Evolutionary conservation across 2,888 invertebrate genomes (phyloP), one percentile per base, ranked within the genome.

Genomic region (Metopia argyrocephala): DNA sequence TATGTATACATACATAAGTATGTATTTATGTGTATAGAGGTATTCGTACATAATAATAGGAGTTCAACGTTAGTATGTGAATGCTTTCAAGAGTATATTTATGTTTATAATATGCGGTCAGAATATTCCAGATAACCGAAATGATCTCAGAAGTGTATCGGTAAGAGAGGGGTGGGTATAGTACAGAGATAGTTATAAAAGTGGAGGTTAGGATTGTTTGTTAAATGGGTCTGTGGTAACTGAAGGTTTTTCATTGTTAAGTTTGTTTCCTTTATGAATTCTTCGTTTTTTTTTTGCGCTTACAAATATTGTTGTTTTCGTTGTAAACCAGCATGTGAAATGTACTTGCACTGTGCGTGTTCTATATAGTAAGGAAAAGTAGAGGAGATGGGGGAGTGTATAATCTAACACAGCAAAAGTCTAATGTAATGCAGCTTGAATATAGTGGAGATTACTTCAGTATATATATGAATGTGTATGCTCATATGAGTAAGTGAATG

Each of bases 71-170:
- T 1, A 27, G n/a, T 28, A 21, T 21, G 27, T 23, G 18, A 31
- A n/a, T 50, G 3, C 23, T 3, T 25, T 4, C 7, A 3, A 23
- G 21, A 52, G 18, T 7, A 48, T 18, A 25, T 52, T n/a, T 23
- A 50, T 59, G 65, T 59, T 50, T 65, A 3, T 21, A 66, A 66
- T 69, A 69, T 74, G 57, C 45, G 74, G 62, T 79, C 73, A 69
- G 64, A 74, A 74, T 57, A 57, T 64, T 78, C 50, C 50, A 48
- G 68, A 64, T 54, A 20, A n/a, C 18, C 6, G 5, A 57, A 65
- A 25, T 56, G n/a, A 12, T 5, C 12, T 38, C 46, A 7, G 21
- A 27, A 7, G 54, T 12, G 38, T 38, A 15, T 12, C 3, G 38
- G 38, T 38, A 38, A 38, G 15, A 12, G 21, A 31, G 12, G 12